Base-by-base conservation (phyloP, 2,797 vertebrate genomes). In the Scolopax rusticola region DNA sequence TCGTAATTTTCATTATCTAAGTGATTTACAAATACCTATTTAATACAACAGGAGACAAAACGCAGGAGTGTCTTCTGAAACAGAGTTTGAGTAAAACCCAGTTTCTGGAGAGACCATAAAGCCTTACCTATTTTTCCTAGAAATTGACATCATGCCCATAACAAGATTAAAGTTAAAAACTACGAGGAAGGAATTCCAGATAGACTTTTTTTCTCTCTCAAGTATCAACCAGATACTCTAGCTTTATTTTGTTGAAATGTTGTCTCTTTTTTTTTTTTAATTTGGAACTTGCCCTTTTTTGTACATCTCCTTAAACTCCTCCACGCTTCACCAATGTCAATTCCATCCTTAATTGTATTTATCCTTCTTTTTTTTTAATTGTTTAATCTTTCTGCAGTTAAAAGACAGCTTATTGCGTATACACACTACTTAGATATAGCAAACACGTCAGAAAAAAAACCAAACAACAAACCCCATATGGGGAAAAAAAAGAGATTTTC, bases 391-490 rank as follows among this genome's bases (percentile, higher is more conserved):
- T 41, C 28, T 67, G 12, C 4, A 51, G 32, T 63, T n/a, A 40
- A 61, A 86, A 74, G 11, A 50, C 15, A 50, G 7, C 23, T 21
- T 9, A 33, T 3, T 59, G 2, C 11, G 23, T n/a, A 41, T 8
- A 45, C 16, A 23, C 67, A 51, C 6, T 80, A 74, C 17, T 41
- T 65, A 25, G 64, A 67, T 47, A 23, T 1, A 67, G 11, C 8
- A 87, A 54, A 25, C 0, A 2, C 7, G 4, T 33, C 3, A 47
- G 30, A 15, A 57, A 76, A 84, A 13, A 11, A 0, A 0, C 20
- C 65, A 41, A 27, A 5, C 4, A 56, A 53, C 5, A 48, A 70
- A 28, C 6, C 19, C 12, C 6, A 53, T 2, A 2, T 5, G 43
- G 19, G 4, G 9, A 16, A 77, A 73, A 73, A 56, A 60, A 6